Conservation (phyloP, 2,113 vertebrate species). For the Ctenomys sociabilis region DNA sequence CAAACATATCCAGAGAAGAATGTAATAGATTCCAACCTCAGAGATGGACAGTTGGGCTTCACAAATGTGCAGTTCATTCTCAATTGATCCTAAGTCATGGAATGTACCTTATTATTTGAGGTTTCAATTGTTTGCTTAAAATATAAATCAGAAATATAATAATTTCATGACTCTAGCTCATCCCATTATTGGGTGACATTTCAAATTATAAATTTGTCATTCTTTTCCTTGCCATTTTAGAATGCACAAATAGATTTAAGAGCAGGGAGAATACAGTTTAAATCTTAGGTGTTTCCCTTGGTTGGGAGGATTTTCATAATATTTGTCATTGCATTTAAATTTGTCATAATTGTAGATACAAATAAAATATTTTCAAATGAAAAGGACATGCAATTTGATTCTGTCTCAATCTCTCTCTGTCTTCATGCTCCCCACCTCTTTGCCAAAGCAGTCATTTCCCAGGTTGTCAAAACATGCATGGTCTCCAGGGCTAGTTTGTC, state of each 20-base stretch:
- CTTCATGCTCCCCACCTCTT: not conserved
- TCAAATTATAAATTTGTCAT: conserved; percentile 61
- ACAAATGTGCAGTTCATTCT: conserved; percentile 42
- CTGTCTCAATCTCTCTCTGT: not conserved
- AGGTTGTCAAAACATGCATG: conserved; percentile 78
- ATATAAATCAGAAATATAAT: conserved; percentile 60
- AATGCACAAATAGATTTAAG: conserved; percentile 25
- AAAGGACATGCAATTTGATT: not conserved
- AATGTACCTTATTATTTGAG: conserved; percentile 53
- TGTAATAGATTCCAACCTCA: conserved; percentile 3
- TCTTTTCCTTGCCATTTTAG: not conserved
- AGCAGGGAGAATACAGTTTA: not conserved
- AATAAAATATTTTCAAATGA: conserved; percentile 71
- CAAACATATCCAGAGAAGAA: conserved; percentile 37
- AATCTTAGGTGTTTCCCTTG: not conserved
- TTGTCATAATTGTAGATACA: conserved; percentile 27
- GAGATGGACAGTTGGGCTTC: conserved; percentile 22
- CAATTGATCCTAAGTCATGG: conserved; percentile 53
- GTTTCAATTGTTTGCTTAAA: conserved; percentile 63
- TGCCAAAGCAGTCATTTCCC: conserved; percentile 62
- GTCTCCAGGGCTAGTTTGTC: conserved; percentile 87
- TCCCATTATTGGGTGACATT: conserved; percentile 45
- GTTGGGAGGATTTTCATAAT: conserved; percentile 57
- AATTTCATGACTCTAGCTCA: conserved; percentile 45
- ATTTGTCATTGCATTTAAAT: conserved; percentile 78